These are phyloP conservation scores for Phymatocera aterrima DNA, from an alignment of 2,888 invertebrate genomes.

Conservation along the genomic window DNA sequence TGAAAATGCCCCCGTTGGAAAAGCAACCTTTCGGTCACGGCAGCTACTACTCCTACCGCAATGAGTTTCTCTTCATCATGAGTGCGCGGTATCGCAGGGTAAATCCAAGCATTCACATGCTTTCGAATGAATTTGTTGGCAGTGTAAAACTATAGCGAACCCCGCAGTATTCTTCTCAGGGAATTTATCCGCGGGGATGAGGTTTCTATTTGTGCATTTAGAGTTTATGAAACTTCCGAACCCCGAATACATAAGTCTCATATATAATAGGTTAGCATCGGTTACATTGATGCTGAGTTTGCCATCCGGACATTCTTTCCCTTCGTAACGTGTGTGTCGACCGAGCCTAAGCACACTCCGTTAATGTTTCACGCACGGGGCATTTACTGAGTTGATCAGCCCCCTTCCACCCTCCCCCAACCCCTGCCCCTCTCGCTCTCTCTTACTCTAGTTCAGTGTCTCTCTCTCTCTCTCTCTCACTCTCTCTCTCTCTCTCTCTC, in stretches of 20 bases:
- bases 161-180: too few species aligned
- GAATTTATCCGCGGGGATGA: too few species aligned
- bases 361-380: conserved; percentile 36
- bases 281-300: conserved; percentile 21
- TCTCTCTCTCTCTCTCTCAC: too few species aligned
- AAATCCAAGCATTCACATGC: too few species aligned
- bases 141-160: too few species aligned
- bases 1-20: too few species aligned
- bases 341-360: conserved; percentile 34
- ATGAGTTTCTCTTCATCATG: not conserved
- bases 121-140: too few species aligned
- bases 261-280: not conserved
- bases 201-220: not conserved
- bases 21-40: not conserved
- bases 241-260: not conserved
- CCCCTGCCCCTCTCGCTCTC: too few species aligned
- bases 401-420: not conserved
- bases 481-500: too few species aligned
- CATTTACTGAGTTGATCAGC: conserved; percentile 34
- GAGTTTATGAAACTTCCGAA: not conserved
- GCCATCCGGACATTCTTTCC: not conserved
- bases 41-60: not conserved
- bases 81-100: too few species aligned
- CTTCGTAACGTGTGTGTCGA: not conserved
- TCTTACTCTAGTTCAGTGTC: too few species aligned